phyloP scores from a whole-genome alignment of 1,140 invertebrate species.

The Eumaeus atala region DNA sequence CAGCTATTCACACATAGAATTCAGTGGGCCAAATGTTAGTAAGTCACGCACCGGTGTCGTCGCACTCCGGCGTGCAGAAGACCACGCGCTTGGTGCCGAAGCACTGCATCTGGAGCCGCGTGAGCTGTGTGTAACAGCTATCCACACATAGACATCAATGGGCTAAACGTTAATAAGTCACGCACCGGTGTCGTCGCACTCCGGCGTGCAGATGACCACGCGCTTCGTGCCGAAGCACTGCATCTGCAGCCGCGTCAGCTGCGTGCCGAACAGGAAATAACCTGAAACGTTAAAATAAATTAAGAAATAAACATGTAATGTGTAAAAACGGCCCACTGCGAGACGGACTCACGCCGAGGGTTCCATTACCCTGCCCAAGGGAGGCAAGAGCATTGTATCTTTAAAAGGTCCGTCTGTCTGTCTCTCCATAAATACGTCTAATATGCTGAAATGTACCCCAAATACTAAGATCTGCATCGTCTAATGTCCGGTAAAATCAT shows the following conservation, averaged over 20 bases:
- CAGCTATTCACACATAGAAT: slow-evolving; percentile 6
- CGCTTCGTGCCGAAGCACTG: slow-evolving; percentile 55
- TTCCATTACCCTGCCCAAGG: too few species aligned
- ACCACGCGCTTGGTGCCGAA: slow-evolving; percentile 54
- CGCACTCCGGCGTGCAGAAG: slow-evolving; percentile 63
- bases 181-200: slow-evolving; percentile 62
- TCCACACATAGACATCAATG: slow-evolving; percentile 1
- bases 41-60: slow-evolving; percentile 48
- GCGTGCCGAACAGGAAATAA: slow-evolving; percentile 58
- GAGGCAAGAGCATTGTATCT: too few species aligned
- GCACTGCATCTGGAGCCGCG: slow-evolving; percentile 57
- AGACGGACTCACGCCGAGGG: too few species aligned
- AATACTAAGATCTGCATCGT: too few species aligned
- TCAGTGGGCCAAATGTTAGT: not conserved
- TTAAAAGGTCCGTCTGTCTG: too few species aligned
- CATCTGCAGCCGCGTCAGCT: slow-evolving; percentile 56
- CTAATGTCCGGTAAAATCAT: too few species aligned
- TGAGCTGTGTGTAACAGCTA: slow-evolving; percentile 51
- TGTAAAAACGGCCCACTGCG: too few species aligned
- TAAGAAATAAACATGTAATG: too few species aligned
- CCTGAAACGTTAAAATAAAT: slow-evolving; percentile 28
- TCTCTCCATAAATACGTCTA: too few species aligned
- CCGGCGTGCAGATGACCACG: slow-evolving; percentile 61
- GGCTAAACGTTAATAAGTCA: not conserved
- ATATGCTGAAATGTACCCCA: too few species aligned